Evolutionary conservation across 2,888 invertebrate genomes (phyloP), one percentile per base, ranked within the genome.

Genomic region (Pyrrhosoma nymphula): DNA sequence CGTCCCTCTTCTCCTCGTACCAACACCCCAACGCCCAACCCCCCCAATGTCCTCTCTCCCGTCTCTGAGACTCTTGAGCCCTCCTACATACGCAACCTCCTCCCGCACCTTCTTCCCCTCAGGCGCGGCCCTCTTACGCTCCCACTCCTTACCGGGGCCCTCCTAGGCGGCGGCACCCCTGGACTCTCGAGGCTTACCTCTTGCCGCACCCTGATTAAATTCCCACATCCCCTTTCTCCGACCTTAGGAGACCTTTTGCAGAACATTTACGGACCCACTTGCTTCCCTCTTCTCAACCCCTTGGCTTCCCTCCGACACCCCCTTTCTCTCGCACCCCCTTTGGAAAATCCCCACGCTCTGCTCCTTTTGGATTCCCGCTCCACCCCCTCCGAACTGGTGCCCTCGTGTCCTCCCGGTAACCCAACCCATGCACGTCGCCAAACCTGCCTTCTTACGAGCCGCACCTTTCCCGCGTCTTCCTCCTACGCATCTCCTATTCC

Each of bases 251-350:
- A 93, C 93, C 93, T 93, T 93, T 93, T 93, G 63, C 26, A 75
- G 93, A 93, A 93, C 93, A 93, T 93, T 93, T 93, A 93, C 93
- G 93, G 69, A 55, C 93, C 47, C 93, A 93, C 82, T 82, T 82
- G 35, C 82, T 18, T 82, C 69, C 69, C 69, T 69, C 82, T 35
- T n/a, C 35, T 26, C 1, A 30, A 35, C 35, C 82, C 82, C 82
- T 82, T 18, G 35, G n/a, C 12, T 3, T 69, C 35, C 35, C 35
- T 35, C 26, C 30, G 23, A 30, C 75, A 75, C 30, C 75, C 10
- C 82, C 82, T 35, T 3, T n/a, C n/a, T 69, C 47, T 60, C 60
- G 23, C 69, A 82, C 82, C 30, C n/a, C 35, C 69, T n/a, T 14
- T 10, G 30, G 82, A 82, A 35, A 82, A 82, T 82, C 82, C 82